Conservation (phyloP, 2,888 invertebrate species). For the Muschampia plurimacula region DNA sequence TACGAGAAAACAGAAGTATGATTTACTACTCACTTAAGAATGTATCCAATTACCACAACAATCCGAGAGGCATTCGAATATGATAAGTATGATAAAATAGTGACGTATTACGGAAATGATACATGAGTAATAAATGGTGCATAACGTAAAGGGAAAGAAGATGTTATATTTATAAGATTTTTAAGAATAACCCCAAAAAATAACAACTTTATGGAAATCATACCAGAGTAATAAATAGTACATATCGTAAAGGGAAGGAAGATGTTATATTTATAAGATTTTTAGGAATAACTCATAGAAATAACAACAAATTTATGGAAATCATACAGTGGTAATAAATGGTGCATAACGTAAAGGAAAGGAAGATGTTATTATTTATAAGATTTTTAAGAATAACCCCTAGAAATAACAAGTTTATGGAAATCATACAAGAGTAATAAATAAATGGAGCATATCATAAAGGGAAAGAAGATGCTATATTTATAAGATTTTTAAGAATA, state of each 20-base stretch:
- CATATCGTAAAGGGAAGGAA: no score
- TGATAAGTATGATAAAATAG: not conserved
- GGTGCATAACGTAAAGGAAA: not conserved
- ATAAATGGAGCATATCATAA: no score
- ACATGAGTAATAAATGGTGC: not conserved
- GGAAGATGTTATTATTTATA: not conserved
- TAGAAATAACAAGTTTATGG: not conserved
- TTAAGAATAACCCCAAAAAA: not conserved
- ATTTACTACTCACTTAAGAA: slow-evolving; percentile 22
- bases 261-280: not conserved
- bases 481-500: no score
- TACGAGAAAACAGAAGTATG: slow-evolving; percentile 24
- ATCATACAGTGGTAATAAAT: not conserved
- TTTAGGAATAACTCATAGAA: not conserved
- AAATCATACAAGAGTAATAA: no score
- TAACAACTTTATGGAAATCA: no score
- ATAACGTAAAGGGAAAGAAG: not conserved
- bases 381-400: not conserved
- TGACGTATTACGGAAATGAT: slow-evolving; percentile 1
- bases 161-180: not conserved
- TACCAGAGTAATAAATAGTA: no score
- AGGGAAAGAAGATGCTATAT: no score
- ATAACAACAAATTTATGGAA: not conserved
- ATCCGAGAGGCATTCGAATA: not conserved
- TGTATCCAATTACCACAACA: slow-evolving; percentile 7